Evolutionary conservation across 2,113 vertebrate genomes (phyloP), one percentile per base, ranked within the genome.

Genomic region (Oenanthe melanoleuca): DNA sequence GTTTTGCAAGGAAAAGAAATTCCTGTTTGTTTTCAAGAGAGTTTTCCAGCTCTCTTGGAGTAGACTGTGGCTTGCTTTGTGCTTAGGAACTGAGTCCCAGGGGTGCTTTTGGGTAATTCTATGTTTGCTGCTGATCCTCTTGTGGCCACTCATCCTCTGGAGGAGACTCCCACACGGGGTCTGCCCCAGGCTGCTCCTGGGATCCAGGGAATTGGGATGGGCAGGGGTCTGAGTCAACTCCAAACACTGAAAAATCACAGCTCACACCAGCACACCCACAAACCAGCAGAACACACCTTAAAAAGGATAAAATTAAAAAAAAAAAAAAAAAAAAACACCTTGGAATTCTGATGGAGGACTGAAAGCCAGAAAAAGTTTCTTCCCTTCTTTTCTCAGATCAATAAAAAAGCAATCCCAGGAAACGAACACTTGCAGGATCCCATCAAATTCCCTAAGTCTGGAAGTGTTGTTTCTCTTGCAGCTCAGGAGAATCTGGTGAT

Each of bases 1-100:
- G 67, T 74, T 81, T 81, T 71, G 80, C 73, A 95, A 82, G 80
- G 83, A 75, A 85, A 89, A 69, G 49, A 80, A 88, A 70, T 69
- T 42, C 26, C 69, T 50, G 25, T 28, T 52, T 52, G 6, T 52
- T 16, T 28, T 10, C 15, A 52, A 28, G 15, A 17, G 26, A 28
- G 8, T 61, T 95, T 69, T 49, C 25, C 77, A 67, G 52, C 8
- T 86, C 19, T 20, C 49, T 77, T 81, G 42, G 75, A 49, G 75
- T 6, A 49, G 85, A 47, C 22, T 1, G 3, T 5, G 53, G 61
- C 28, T 17, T 89, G 59, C 22, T 87, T 53, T 85, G 80, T 31
- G 31, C 40, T 56, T 11, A 53, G 66, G 25, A 77, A 23, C 65
- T 20, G 47, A 74, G 65, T 44, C 26, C n/a, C 0, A 56, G 33